Conservation (phyloP, 2,888 invertebrate genomes). For the Eristalinus sepulchralis region DNA sequence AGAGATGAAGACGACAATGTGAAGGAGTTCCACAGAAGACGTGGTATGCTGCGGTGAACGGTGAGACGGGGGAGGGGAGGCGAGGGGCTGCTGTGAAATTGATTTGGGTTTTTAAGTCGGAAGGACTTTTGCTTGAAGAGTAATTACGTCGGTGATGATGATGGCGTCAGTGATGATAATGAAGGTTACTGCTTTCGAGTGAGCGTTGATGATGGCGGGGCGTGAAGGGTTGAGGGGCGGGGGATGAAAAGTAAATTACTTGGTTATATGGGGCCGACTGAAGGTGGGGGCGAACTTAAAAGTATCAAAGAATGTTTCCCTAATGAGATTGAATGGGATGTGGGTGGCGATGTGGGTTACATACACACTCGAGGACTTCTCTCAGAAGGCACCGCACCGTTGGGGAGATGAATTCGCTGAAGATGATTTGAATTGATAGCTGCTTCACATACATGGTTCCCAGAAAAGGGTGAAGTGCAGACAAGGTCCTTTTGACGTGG, state of each 20-base stretch:
- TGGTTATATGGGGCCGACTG: neutral
- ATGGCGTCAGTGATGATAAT: constrained; percentile 58
- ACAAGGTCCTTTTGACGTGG: no score
- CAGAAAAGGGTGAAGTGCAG: neutral
- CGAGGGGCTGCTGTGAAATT: constrained; percentile 62
- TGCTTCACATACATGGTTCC: neutral
- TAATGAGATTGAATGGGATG: constrained; percentile 64
- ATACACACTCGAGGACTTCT: neutral
- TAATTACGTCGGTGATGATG: constrained; percentile 67
- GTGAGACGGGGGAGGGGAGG: constrained; percentile 14
- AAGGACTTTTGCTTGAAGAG: constrained; percentile 71
- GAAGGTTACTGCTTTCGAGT: constrained; percentile 44
- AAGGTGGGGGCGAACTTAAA: constrained; percentile 32
- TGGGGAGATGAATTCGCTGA: neutral
- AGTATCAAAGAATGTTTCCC: constrained; percentile 63
- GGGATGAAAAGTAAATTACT: constrained; percentile 39
- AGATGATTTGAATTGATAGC: constrained; percentile 14
- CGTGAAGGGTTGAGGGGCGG: neutral
- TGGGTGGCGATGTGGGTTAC: neutral
- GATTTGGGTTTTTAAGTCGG: constrained; percentile 72
- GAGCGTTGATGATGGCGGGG: neutral
- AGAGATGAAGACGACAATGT: constrained; percentile 34
- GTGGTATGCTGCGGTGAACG: constrained; percentile 10
- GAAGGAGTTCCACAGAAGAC: constrained; percentile 18
- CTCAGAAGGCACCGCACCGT: neutral